A percentile compares a stretch with the other conserved stretches of the same genome.
Evolutionary conservation across 1,140 invertebrate genomes (phyloP).

Genomic region (Drusus annulatus): DNA sequence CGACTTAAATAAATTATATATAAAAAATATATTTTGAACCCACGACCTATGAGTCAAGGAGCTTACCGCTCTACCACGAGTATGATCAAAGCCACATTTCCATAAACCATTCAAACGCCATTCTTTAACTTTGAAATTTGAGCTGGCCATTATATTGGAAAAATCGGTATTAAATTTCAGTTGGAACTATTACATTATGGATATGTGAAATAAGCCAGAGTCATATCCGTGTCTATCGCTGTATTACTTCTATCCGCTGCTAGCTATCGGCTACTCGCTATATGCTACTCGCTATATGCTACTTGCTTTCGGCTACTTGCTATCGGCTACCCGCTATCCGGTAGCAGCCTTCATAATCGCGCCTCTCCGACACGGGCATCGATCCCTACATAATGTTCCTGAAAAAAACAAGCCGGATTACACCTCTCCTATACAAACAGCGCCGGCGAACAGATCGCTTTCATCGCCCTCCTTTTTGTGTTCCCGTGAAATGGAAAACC

Average conservation of each 20-base stretch:
- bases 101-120: no score
- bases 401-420: slow-evolving; percentile 34
- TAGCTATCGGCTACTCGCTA: no score
- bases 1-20: no score
- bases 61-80: no score
- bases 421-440: slow-evolving; percentile 36
- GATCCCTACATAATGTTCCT: slow-evolving; percentile 16
- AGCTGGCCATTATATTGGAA: not conserved
- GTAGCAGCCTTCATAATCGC: slow-evolving; percentile 23
- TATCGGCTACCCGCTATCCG: not conserved
- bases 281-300: not conserved
- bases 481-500: slow-evolving; percentile 53
- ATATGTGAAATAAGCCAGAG: not conserved
- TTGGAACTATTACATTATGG: not conserved
- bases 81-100: no score
- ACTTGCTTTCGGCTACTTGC: no score
- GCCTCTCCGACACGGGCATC: slow-evolving; percentile 17
- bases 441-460: slow-evolving; percentile 41
- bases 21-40: no score
- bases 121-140: not conserved
- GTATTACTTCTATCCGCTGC: no score
- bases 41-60: no score
- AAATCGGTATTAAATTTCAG: not conserved
- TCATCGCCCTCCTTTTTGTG: slow-evolving; percentile 45
- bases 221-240: not conserved